These are phyloP conservation scores for Dicycla oo DNA, from an alignment of 2,888 invertebrate species.

Conservation along the genomic window DNA sequence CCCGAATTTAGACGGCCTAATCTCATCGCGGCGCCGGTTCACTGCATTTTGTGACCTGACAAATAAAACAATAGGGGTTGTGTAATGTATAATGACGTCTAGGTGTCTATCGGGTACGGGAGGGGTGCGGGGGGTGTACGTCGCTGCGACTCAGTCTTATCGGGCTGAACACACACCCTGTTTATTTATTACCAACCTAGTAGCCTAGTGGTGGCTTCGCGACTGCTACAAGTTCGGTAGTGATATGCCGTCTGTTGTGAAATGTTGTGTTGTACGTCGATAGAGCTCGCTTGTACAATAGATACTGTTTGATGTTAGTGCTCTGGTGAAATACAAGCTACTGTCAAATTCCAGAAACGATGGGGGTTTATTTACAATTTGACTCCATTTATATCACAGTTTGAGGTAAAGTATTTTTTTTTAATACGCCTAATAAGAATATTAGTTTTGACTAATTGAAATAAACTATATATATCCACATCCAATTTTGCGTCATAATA, in stretches of 20 bases:
- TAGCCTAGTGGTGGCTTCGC: constrained; percentile 74
- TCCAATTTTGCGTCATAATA: not conserved
- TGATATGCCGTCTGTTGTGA: constrained; percentile 68
- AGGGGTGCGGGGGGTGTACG: constrained; percentile 65
- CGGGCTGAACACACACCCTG: constrained; percentile 86
- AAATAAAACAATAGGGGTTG: constrained; percentile 79
- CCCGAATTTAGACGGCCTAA: constrained; percentile 87
- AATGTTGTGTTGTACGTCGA: constrained; percentile 55
- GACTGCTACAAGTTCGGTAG: constrained; percentile 70
- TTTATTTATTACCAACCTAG: constrained; percentile 87
- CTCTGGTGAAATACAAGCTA: constrained; percentile 29
- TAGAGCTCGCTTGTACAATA: constrained; percentile 52
- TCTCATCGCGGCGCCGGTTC: constrained; percentile 82
- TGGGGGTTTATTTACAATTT: constrained; percentile 22
- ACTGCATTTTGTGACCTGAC: constrained; percentile 82
- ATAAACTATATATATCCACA: not conserved
- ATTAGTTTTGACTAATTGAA: not conserved
- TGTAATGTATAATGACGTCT: constrained; percentile 78
- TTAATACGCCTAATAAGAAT: no score
- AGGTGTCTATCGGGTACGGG: constrained; percentile 73
- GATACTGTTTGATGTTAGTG: constrained; percentile 45
- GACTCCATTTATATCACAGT: not conserved
- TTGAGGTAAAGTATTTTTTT: not conserved
- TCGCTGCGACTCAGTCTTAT: constrained; percentile 82
- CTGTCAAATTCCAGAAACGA: constrained; percentile 17